Percentiles rank a stretch among this genome's conserved stretches.
Conservation (phyloP, 2,113 vertebrate genomes). For the Brachyhypopomus occidentalis region DNA sequence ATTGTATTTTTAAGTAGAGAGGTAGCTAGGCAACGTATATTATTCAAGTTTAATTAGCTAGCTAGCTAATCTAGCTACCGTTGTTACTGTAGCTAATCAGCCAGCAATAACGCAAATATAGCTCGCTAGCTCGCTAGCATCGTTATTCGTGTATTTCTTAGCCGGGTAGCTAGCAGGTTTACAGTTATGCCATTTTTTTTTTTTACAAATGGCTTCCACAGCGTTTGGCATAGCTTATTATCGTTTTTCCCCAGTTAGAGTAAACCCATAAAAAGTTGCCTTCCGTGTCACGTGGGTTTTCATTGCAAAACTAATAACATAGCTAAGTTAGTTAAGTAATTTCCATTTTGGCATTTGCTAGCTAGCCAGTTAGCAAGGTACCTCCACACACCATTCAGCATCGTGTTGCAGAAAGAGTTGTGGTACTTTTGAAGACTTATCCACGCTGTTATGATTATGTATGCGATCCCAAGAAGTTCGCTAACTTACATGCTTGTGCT, state of each 20-base stretch:
- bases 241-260: too few relatives aligned
- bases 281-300: background rate
- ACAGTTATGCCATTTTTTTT: background rate
- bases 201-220: background rate
- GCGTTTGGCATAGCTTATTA: too few relatives aligned
- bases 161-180: background rate
- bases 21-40: background rate
- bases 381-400: background rate
- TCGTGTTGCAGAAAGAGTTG: background rate
- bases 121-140: constrained; percentile 30
- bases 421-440: background rate
- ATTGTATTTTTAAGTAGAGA: background rate
- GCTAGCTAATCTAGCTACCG: background rate
- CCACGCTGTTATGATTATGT: background rate
- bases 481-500: too few relatives aligned
- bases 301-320: background rate
- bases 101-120: constrained; percentile 5
- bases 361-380: background rate
- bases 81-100: constrained; percentile 1
- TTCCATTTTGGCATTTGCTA: constrained; percentile 4
- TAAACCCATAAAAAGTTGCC: constrained; percentile 1
- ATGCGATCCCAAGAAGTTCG: too few relatives aligned
- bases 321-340: background rate
- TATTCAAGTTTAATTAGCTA: constrained; percentile 5
- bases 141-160: background rate